phyloP scores from a whole-genome alignment of 2,797 vertebrate genomes.

The Bovichtus diacanthus region DNA sequence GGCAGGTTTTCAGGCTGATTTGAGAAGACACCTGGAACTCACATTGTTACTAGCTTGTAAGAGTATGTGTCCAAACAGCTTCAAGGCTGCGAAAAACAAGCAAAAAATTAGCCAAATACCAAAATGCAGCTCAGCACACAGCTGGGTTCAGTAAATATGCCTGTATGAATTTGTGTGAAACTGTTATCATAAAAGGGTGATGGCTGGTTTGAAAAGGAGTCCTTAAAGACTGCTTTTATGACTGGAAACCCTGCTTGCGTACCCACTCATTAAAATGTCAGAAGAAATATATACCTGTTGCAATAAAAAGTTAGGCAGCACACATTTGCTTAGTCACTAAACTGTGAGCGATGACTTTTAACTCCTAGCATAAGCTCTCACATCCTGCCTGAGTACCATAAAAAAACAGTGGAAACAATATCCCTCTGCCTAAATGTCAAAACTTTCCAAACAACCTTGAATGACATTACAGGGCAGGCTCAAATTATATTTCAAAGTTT shows the following conservation, averaged over 20 bases:
- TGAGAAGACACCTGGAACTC: conserved; percentile 47
- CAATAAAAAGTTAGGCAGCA: conserved; percentile 61
- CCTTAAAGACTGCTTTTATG: conserved; percentile 56
- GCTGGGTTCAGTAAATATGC: conserved; percentile 51
- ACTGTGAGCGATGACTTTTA: conserved; percentile 40
- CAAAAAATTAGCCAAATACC: conserved; percentile 34
- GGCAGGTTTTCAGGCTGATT: conserved; percentile 37
- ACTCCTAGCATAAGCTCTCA: conserved; percentile 30
- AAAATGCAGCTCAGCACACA: conserved; percentile 18
- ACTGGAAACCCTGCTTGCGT: conserved; percentile 57
- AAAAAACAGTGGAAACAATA: conserved; percentile 36
- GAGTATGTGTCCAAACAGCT: conserved; percentile 30
- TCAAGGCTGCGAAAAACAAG: conserved; percentile 16
- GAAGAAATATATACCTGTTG: conserved; percentile 61
- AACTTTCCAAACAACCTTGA: conserved; percentile 20
- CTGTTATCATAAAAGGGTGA: conserved; percentile 49
- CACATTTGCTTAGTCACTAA: conserved; percentile 60
- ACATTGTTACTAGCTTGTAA: conserved; percentile 24
- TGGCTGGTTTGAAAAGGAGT: conserved; percentile 45
- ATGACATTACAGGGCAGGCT: neutral
- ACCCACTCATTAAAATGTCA: conserved; percentile 66
- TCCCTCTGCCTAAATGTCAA: neutral
- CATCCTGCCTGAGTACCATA: neutral
- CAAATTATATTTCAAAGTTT: neutral
- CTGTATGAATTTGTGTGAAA: conserved; percentile 47